A percentile compares a stretch with the other conserved stretches of the same genome.
Evolutionary conservation across 2,888 invertebrate species (phyloP).

Genomic region (Allophyes oxyacanthae): DNA sequence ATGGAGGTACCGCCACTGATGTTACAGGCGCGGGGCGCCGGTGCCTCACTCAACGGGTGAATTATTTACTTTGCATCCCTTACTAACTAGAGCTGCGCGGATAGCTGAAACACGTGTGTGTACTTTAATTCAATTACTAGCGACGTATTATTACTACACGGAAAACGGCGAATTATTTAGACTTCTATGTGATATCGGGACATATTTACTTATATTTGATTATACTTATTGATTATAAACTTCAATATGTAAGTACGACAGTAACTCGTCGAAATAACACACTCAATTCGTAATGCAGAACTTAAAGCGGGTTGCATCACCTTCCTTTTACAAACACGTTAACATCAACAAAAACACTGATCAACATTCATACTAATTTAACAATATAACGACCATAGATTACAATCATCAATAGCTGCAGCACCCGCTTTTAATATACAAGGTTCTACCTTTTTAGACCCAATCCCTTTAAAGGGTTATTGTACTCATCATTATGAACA

Average conservation of each 20-base stretch:
- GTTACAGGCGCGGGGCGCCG: conserved; percentile 61
- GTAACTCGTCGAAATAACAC: too few species aligned
- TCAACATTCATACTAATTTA: too few species aligned
- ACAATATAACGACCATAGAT: too few species aligned
- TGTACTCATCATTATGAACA: too few species aligned
- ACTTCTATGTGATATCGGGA: conserved; percentile 6
- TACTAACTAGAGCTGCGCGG: conserved; percentile 42
- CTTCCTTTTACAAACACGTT: conserved; percentile 22
- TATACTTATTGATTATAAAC: too few species aligned
- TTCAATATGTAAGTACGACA: too few species aligned
- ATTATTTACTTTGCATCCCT: conserved; percentile 61
- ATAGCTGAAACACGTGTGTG: conserved; percentile 36
- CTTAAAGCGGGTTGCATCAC: conserved; percentile 11
- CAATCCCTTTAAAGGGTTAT: too few species aligned
- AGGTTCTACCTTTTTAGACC: too few species aligned
- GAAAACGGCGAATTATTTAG: conserved; percentile 18
- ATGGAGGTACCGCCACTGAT: too few species aligned
- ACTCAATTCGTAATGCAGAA: conserved; percentile 3
- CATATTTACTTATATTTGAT: conserved; percentile 20
- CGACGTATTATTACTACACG: too few species aligned
- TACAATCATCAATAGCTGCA: too few species aligned
- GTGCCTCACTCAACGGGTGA: conserved; percentile 89
- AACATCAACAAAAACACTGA: conserved; percentile 39
- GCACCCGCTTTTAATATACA: too few species aligned
- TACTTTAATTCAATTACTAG: conserved; percentile 8